phyloP scores from a whole-genome alignment of 2,113 vertebrate species.

The Neodon shergylaensis region DNA sequence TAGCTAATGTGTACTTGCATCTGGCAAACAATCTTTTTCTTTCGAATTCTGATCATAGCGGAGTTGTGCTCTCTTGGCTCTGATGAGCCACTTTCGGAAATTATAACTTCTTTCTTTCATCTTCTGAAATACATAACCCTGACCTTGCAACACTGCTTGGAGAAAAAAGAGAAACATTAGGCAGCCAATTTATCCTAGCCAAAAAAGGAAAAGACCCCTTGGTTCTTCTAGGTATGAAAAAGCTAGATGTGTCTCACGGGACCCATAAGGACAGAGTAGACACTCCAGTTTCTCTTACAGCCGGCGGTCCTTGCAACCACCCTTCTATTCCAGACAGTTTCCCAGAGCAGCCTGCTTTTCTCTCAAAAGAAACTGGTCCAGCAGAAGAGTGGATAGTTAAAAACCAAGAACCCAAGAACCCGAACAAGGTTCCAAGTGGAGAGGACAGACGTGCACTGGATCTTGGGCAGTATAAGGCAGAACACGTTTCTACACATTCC shows the following conservation, averaged over 20 bases:
- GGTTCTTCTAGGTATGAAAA: slow-evolving; percentile 73
- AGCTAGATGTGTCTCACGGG: slow-evolving; percentile 1
- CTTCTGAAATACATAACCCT: slow-evolving; percentile 70
- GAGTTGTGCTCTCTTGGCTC: slow-evolving; percentile 62
- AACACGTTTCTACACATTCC: slow-evolving; percentile 58
- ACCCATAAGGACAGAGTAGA: not conserved
- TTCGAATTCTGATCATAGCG: slow-evolving; percentile 62
- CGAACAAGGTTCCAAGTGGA: not conserved
- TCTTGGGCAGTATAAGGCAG: slow-evolving; percentile 70
- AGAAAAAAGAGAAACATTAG: slow-evolving; percentile 69
- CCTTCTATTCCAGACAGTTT: slow-evolving; percentile 48
- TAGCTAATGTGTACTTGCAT: slow-evolving; percentile 63
- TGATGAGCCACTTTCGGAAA: slow-evolving; percentile 65
- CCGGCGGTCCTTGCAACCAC: not conserved
- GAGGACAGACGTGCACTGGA: slow-evolving; percentile 74
- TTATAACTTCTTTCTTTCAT: slow-evolving; percentile 68
- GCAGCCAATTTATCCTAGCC: slow-evolving; percentile 32
- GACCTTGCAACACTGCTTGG: slow-evolving; percentile 77
- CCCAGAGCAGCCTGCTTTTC: slow-evolving; percentile 48
- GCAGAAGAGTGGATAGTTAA: slow-evolving; percentile 44
- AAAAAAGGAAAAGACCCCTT: slow-evolving; percentile 85
- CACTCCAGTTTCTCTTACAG: slow-evolving; percentile 5
- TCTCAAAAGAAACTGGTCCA: slow-evolving; percentile 28
- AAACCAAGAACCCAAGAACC: slow-evolving; percentile 49
- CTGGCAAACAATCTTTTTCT: slow-evolving; percentile 74